These are phyloP conservation scores for Epinotia brunnichana DNA, from an alignment of 2,888 invertebrate genomes.

Conservation along the genomic window DNA sequence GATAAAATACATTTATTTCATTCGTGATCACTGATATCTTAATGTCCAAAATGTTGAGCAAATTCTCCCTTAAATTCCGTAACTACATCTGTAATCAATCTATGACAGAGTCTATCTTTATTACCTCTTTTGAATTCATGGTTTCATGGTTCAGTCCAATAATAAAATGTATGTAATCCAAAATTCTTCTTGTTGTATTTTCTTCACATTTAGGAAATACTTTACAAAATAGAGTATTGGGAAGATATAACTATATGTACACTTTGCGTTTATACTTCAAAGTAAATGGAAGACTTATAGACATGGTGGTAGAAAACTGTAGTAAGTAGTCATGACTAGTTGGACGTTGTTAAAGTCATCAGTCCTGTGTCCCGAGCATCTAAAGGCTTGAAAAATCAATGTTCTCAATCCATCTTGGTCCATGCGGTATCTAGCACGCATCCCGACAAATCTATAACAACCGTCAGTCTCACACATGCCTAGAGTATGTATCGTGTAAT, in stretches of 20 bases:
- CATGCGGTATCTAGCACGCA: constrained; percentile 29
- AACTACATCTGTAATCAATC: neutral
- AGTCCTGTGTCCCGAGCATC: constrained; percentile 16
- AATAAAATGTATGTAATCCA: neutral
- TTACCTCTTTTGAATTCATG: neutral
- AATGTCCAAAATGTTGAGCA: neutral
- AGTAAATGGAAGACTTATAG: constrained; percentile 30
- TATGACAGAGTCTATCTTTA: neutral
- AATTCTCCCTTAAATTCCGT: neutral
- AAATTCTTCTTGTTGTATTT: constrained; percentile 1
- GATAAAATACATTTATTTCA: constrained; percentile 28
- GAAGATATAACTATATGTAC: constrained; percentile 2
- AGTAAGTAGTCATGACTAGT: constrained; percentile 23
- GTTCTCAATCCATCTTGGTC: constrained; percentile 36
- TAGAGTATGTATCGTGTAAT: constrained; percentile 74
- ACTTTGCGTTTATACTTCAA: constrained; percentile 26
- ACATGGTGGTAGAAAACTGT: constrained; percentile 29
- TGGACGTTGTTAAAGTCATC: constrained; percentile 24
- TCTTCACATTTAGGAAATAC: constrained; percentile 7
- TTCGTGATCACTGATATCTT: neutral
- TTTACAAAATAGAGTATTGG: constrained; percentile 14
- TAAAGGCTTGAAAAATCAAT: constrained; percentile 17
- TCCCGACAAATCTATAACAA: constrained; percentile 56
- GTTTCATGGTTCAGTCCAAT: neutral
- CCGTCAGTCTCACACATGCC: constrained; percentile 70